phyloP scores from a whole-genome alignment of 2,888 invertebrate species.

The Sisyra nigra region DNA sequence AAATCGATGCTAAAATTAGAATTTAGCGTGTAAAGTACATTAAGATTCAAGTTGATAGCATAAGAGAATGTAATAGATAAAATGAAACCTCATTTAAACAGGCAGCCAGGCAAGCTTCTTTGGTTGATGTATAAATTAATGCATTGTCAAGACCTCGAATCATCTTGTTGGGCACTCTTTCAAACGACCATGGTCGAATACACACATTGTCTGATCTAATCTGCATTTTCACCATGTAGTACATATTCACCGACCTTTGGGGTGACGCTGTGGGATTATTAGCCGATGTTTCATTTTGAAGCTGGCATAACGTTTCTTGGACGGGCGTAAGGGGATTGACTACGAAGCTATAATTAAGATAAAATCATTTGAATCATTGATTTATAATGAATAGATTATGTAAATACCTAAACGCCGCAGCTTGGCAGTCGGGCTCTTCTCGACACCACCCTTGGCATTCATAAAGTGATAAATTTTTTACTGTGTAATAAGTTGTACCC shows the following conservation, averaged over 20 bases:
- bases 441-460: conserved; percentile 94
- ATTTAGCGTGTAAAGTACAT: background rate
- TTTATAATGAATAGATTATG: background rate
- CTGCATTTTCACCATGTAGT: conserved; percentile 88
- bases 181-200: conserved; percentile 83
- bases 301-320: conserved; percentile 78
- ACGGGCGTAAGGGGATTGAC: conserved; percentile 82
- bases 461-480: conserved; percentile 78
- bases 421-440: conserved; percentile 82
- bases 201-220: conserved; percentile 85
- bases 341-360: conserved; percentile 52
- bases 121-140: conserved; percentile 82
- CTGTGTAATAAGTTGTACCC: conserved; percentile 83
- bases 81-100: conserved; percentile 68
- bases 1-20: conserved; percentile 56
- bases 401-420: conserved; percentile 66
- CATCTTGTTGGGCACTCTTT: conserved; percentile 83
- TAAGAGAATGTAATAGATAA: conserved; percentile 4
- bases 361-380: background rate
- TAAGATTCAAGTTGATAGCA: conserved; percentile 1
- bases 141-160: conserved; percentile 82
- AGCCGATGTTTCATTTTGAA: conserved; percentile 85
- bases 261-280: conserved; percentile 76
- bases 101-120: conserved; percentile 84
- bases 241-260: conserved; percentile 74